Base-by-base conservation (phyloP, 2,888 invertebrate genomes). In the Leptinotarsa haldemani region DNA sequence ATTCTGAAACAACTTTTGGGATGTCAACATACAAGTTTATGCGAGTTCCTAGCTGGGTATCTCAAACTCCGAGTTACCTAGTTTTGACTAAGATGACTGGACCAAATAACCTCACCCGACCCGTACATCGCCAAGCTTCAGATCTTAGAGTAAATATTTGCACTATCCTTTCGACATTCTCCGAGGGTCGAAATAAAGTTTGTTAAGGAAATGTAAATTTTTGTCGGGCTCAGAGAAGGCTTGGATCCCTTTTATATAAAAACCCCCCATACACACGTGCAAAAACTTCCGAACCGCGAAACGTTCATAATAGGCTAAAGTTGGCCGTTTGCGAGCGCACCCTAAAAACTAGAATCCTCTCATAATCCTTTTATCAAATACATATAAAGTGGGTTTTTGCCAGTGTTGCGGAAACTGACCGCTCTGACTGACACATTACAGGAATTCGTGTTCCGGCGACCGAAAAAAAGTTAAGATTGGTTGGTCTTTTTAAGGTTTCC, bases 331-430 rank as follows among this genome's bases (percentile, higher is more conserved):
- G 70, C 71, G 73, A 74, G 77, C 65, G 69, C 58, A 69, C 74
- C 71, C 70, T 52, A 25, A 58, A 78, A 77, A 75, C 75, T 74
- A 64, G 77, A 79, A 79, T 78, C 75, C 79, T 63, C 75, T 74
- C 76, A 78, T 80, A 80, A 81, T 81, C 80, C 78, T 78, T 80
- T 80, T 79, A 79, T 81, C 81, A 79, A 80, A 80, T 78, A 79
- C 81, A 77, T 79, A 78, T 78, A 81, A 78, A 80, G 80, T 79
- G 75, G 74, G 77, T 81, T 81, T 81, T 81, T 81, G 79, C 70
- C 75, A 65, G 71, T 70, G 72, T 69, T 70, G 61, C 67, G 73
- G 72, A 76, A 74, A 75, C 74, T 70, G 73, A 65, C 66, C 75
- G 69, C 46, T 65, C 71, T 72, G 69, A 50, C 53, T 53, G 56